Base-by-base conservation (phyloP, 2,113 vertebrate genomes). In the Gadus macrocephalus region DNA sequence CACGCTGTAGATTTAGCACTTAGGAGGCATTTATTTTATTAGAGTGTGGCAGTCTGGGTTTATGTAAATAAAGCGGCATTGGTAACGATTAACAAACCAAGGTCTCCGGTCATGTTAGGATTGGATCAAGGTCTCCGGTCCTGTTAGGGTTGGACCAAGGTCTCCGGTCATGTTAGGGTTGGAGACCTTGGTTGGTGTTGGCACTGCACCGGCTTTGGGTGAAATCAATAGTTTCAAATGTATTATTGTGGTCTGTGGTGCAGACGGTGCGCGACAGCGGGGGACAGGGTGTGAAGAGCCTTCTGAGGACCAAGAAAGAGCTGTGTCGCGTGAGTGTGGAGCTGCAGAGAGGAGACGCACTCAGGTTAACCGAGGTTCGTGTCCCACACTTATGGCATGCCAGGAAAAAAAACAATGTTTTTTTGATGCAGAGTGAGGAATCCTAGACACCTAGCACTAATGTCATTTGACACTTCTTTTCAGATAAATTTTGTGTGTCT, bases 401-500 rank as follows among this genome's bases (percentile, higher is more conserved):
- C n/a, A 62, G 53, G 1, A 15, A 56, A 56, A 56, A 20, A 20
- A 20, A 20, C 1, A 56, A 17, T 0, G 53, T 14, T 56, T 56
- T 14, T 56, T 12, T 56, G 53, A 7, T 22, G 20, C 5, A 19
- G 60, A 35, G 31, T 35, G 31, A 5, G 53, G 53, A 55, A 15
- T 55, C 12, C 55, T n/a, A 17, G 55, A 58, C 12, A 4, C 9
- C 16, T 55, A 14, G 4, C 55, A 60, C 38, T 61, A 15, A 16
- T 56, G 59, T 25, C 61, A 7, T 12, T 67, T 77, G 16, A 80
- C 19, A 2, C 66, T 53, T 64, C 4, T 63, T 81, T 38, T 68
- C 82, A 99, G 97, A 84, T 99, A 74, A 91, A 94, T 64, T 99
- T 96, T 90, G 85, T 99, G 82, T 91, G 90, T 78, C 93, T 99